Evolutionary conservation across 2,113 vertebrate genomes (phyloP), one percentile per base, ranked within the genome.

Genomic region (Empidonax traillii): DNA sequence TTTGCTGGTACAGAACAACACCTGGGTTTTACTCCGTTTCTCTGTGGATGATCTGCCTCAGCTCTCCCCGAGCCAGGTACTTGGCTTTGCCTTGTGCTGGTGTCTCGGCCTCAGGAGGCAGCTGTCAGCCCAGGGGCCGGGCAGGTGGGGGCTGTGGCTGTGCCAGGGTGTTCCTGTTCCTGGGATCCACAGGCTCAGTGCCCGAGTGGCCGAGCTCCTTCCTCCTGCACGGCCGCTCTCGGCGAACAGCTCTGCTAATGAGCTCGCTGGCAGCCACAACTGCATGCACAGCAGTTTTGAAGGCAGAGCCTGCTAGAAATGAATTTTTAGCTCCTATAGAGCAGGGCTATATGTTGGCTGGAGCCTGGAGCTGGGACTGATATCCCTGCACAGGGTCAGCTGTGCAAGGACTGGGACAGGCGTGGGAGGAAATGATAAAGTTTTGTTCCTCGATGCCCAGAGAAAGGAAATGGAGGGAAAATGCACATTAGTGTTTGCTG

Each of bases 391-490:
- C 3, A 19, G 47, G 74, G 20, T 56, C 3, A 6, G 85, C 18
- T 35, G 2, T 1, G 4, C 16, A 0, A 2, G 6, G 52, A 2
- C 21, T 11, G 41, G 55, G 73, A 6, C 16, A 2, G 0, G 1
- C 8, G 1, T 0, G 2, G 52, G 39, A 62, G 33, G 31, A 52
- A 43, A 24, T 0, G 4, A 8, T 3, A 0, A 14, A 13, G 11
- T 4, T 86, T 46, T 84, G 30, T 18, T 75, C 22, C 33, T 47
- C 0, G 0, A 30, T 4, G 37, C 20, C 51, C 5, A 2, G 3
- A 41, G 65, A 17, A 39, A 55, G 55, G 39, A 73, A 47, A 30
- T 0, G 0, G 31, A 59, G 44, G n/a, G 37, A 8, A 51, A 77
- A n/a, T 0, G 8, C 76, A 4, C 1, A 0, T 52, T 44, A 13